Percentiles rank a stretch among this genome's conserved stretches.
Evolutionary conservation across 2,113 vertebrate genomes (phyloP).

Genomic region (Clinocottus analis): DNA sequence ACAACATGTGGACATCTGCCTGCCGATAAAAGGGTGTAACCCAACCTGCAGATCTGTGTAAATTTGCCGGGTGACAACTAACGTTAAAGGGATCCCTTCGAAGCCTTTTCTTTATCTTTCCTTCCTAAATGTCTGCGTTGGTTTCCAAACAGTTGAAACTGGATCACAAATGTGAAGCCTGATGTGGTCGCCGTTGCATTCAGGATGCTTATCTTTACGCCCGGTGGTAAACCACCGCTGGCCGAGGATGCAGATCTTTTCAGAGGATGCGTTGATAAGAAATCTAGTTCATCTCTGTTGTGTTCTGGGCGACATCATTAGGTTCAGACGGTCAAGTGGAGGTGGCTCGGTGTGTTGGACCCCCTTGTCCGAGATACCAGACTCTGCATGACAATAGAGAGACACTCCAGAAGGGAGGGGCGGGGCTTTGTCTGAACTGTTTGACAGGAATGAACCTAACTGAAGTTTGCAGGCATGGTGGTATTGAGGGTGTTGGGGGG

Average conservation of each 20-base stretch:
- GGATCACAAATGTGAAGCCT: not conserved
- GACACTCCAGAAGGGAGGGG: not conserved
- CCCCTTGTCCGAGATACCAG: not conserved
- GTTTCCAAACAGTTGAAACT: not conserved
- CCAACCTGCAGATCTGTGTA: slow-evolving; percentile 14
- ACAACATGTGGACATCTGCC: slow-evolving; percentile 5
- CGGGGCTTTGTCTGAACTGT: not conserved
- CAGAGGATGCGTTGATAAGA: not conserved
- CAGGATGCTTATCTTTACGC: slow-evolving; percentile 45
- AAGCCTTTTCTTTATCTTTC: not conserved
- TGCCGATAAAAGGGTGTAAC: slow-evolving; percentile 57
- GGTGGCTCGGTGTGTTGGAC: not conserved
- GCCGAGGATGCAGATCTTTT: not conserved
- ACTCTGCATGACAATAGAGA: not conserved
- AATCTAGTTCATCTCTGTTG: not conserved
- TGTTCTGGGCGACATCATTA: not conserved
- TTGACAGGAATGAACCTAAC: slow-evolving; percentile 48
- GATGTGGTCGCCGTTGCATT: not conserved
- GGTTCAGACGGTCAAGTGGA: not conserved
- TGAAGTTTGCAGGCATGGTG: slow-evolving; percentile 35
- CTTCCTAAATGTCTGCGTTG: not conserved
- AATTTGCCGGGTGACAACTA: not conserved
- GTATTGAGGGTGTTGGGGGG: slow-evolving; percentile 3
- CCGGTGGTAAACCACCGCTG: slow-evolving; percentile 32
- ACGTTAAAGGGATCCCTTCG: not conserved